Evolutionary conservation across 2,113 vertebrate species (phyloP).

Genomic region (Machaerirhynchus nigripectus): DNA sequence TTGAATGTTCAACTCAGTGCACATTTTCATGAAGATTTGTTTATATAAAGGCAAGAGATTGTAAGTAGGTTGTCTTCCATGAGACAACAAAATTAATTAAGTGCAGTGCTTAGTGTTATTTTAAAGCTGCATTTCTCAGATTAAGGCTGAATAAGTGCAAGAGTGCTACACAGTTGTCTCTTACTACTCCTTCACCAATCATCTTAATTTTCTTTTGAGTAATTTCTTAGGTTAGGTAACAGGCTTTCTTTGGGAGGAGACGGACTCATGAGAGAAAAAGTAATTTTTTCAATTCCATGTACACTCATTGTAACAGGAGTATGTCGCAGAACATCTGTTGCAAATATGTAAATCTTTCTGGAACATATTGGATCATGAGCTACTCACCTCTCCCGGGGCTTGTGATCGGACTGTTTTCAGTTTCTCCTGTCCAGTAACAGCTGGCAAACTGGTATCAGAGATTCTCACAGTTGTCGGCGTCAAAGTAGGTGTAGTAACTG

Average conservation of each 20-base stretch:
- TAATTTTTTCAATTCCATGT: neutral
- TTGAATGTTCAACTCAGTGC: neutral
- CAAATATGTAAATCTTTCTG: neutral
- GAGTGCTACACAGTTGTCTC: neutral
- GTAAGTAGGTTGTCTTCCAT: neutral
- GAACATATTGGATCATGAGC: neutral
- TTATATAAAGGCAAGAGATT: neutral
- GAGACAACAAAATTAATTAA: neutral
- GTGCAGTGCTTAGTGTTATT: neutral
- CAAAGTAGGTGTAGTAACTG: slow-evolving; percentile 78
- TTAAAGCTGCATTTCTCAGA: neutral
- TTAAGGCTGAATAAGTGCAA: neutral
- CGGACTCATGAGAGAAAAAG: neutral
- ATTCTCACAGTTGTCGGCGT: slow-evolving; percentile 82
- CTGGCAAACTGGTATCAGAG: slow-evolving; percentile 78
- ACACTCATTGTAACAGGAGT: neutral
- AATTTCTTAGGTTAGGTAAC: neutral
- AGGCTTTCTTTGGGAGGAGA: neutral
- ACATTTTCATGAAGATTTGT: neutral
- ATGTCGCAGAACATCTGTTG: neutral
- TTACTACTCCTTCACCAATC: neutral
- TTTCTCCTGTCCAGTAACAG: slow-evolving; percentile 78
- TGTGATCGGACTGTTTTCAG: slow-evolving; percentile 76
- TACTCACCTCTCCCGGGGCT: slow-evolving; percentile 85
- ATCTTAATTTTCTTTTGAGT: neutral